Conservation (phyloP, 2,888 invertebrate species). For the Hesperia comma region DNA sequence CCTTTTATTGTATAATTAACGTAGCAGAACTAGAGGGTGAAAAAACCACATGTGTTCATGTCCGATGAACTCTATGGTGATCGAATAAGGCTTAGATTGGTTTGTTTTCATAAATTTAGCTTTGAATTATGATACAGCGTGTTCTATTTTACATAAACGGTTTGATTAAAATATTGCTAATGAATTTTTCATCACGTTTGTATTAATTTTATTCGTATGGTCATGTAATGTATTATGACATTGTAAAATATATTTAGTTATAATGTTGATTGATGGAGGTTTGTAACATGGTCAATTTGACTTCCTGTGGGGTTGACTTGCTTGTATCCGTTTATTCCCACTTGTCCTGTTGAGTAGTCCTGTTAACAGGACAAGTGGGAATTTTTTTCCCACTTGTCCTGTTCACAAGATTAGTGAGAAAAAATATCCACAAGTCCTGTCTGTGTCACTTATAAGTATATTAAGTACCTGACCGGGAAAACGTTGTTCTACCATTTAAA, state of each 20-base stretch:
- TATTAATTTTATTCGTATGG: conserved; percentile 18
- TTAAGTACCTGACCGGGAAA: no score
- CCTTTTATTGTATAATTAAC: conserved; percentile 38
- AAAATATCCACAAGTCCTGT: no score
- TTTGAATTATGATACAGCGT: conserved; percentile 36
- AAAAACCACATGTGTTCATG: background rate
- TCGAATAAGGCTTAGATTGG: background rate
- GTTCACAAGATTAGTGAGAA: no score
- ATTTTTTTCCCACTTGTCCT: no score
- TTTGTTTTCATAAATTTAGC: background rate
- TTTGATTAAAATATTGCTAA: conserved; percentile 40
- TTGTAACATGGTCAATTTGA: conserved; percentile 6
- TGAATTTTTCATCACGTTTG: conserved; percentile 38
- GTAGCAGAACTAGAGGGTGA: conserved; percentile 4
- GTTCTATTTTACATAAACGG: conserved; percentile 41
- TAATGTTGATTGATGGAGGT: conserved; percentile 13
- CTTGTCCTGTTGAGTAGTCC: no score
- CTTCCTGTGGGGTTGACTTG: background rate
- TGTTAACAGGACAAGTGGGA: no score
- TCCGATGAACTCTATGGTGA: background rate
- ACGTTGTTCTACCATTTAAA: no score
- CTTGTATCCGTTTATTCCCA: no score
- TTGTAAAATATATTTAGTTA: conserved; percentile 6
- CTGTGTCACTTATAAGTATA: no score
- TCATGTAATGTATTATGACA: conserved; percentile 20